Evolutionary conservation across 2,797 vertebrate species (phyloP).

Genomic region (Sebastes elongatus): DNA sequence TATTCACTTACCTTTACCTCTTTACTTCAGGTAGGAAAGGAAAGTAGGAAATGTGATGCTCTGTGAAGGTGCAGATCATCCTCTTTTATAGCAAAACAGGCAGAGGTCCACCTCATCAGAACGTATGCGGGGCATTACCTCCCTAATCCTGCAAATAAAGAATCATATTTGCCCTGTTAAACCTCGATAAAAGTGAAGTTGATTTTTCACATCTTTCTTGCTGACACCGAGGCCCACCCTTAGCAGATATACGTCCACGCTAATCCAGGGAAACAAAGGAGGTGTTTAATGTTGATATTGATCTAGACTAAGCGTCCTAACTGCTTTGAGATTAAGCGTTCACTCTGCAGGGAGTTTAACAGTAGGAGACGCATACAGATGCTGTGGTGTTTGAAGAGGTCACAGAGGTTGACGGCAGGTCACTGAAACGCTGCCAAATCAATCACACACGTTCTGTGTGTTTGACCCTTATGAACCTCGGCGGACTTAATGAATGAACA

Average conservation of each 20-base stretch:
- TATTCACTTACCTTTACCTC: background rate
- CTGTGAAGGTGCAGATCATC: background rate
- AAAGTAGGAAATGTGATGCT: background rate
- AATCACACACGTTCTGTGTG: background rate
- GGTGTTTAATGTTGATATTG: background rate
- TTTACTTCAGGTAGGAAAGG: background rate
- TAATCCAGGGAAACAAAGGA: background rate
- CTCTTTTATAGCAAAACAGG: slow-evolving; percentile 1
- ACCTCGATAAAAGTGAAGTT: background rate
- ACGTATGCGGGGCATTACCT: background rate
- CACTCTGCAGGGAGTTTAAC: background rate
- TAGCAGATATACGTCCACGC: background rate
- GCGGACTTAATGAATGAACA: background rate
- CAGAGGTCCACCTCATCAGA: background rate
- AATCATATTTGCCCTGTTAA: background rate
- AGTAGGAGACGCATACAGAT: background rate
- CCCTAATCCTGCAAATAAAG: background rate
- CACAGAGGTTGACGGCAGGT: background rate
- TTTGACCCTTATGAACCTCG: background rate
- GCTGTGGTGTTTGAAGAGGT: background rate
- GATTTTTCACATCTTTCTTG: background rate
- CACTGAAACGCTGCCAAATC: background rate
- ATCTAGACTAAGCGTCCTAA: background rate
- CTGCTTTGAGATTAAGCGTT: background rate
- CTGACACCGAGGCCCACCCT: background rate